These are phyloP conservation scores for Neolamprologus fasciatus DNA, from an alignment of 2,113 vertebrate species.

Conservation along the genomic window DNA sequence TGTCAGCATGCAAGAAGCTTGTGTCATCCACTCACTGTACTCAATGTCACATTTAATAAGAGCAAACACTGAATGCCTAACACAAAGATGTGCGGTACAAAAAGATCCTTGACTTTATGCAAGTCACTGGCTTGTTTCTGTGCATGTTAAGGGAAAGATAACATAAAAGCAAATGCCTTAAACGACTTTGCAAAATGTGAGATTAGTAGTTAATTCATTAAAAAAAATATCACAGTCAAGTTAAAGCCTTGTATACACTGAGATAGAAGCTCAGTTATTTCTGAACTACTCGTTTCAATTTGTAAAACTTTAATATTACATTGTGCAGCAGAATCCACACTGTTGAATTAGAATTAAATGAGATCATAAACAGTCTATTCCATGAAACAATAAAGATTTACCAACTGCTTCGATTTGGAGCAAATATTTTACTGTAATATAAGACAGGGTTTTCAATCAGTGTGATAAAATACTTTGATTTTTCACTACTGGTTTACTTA, in stretches of 20 bases:
- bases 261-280: background rate
- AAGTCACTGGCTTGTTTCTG: background rate
- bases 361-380: background rate
- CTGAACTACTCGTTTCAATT: background rate
- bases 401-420: background rate
- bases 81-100: background rate
- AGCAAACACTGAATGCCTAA: background rate
- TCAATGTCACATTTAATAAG: background rate
- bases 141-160: background rate
- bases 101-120: background rate
- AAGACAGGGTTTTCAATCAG: background rate
- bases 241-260: background rate
- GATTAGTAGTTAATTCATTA: background rate
- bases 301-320: background rate
- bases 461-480: background rate
- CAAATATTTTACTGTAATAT: background rate
- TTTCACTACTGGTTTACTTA: background rate
- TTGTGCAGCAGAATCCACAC: background rate
- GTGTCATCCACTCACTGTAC: background rate
- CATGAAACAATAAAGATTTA: background rate
- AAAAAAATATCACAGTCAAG: background rate
- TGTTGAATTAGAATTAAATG: background rate
- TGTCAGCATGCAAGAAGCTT: background rate
- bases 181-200: background rate
- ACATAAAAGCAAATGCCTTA: fast-evolving